Conservation (phyloP, 1,140 invertebrate species). For the Caenorhabditis latens region DNA sequence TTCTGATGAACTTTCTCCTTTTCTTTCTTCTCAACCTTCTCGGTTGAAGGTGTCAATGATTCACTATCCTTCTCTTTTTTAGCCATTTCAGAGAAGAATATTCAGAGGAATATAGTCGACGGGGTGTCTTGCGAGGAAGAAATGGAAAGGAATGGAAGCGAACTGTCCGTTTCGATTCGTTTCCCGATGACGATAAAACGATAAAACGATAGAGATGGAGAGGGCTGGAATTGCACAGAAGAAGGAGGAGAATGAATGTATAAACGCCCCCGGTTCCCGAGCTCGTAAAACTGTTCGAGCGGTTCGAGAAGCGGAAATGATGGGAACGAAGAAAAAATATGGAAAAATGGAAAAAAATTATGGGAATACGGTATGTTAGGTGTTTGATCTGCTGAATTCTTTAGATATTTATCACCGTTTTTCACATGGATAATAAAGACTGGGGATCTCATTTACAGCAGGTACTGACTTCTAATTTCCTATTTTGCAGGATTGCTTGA, state of each 20-base stretch:
- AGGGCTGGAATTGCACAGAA: slow-evolving; percentile 41
- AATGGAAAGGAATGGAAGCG: slow-evolving; percentile 16
- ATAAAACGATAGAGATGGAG: slow-evolving; percentile 6
- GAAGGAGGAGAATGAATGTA: background rate
- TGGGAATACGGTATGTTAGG: background rate
- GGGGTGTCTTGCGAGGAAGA: background rate
- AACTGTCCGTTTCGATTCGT: background rate
- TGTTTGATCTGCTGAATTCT: background rate
- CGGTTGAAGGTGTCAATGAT: background rate
- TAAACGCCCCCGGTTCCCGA: slow-evolving; percentile 42
- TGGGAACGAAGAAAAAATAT: background rate
- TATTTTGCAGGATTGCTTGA: no score
- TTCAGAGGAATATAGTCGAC: background rate
- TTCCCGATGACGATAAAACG: slow-evolving; percentile 8
- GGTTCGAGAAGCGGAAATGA: background rate
- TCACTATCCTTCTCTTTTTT: slow-evolving; percentile 21
- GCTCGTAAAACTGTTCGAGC: slow-evolving; percentile 18
- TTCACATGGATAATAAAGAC: no score
- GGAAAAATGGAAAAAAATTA: background rate
- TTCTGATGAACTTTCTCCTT: slow-evolving; percentile 41
- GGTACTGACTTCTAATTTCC: no score
- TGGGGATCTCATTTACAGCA: no score
- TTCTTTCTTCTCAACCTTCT: slow-evolving; percentile 9
- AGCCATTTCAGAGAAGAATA: background rate
- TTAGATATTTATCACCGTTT: no score